These are phyloP conservation scores for Cheirogaleus major DNA, from an alignment of 2,797 vertebrate species.

Conservation along the genomic window DNA sequence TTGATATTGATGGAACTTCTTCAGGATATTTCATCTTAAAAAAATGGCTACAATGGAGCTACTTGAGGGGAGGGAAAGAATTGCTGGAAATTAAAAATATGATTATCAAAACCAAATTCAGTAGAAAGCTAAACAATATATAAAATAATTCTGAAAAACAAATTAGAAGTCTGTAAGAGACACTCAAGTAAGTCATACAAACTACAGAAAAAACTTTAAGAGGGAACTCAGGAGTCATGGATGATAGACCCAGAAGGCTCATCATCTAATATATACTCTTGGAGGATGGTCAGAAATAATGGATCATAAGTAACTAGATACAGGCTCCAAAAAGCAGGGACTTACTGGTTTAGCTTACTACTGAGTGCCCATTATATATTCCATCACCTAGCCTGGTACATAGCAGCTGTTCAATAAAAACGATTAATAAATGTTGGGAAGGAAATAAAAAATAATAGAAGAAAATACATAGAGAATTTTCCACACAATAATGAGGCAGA, in stretches of 20 bases:
- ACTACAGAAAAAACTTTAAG: background rate
- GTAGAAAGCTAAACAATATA: background rate
- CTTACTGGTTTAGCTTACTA: background rate
- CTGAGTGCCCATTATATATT: too few species aligned
- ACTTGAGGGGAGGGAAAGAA: background rate
- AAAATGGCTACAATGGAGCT: background rate
- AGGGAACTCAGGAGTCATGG: background rate
- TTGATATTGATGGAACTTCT: background rate
- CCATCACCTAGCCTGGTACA: background rate
- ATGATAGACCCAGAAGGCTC: background rate
- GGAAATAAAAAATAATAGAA: background rate
- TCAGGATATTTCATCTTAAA: background rate
- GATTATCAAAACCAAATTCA: background rate
- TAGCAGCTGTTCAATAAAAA: background rate
- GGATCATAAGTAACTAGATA: background rate
- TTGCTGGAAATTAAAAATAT: background rate
- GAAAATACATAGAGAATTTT: background rate
- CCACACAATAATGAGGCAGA: background rate
- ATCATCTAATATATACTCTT: background rate
- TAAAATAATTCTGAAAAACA: background rate
- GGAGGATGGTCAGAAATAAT: background rate
- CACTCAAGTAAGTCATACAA: background rate
- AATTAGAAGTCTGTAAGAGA: background rate
- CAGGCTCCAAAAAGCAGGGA: background rate
- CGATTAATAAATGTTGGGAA: background rate